These are phyloP conservation scores for Pelochelys cantorii DNA, from an alignment of 2,797 vertebrate genomes.

Conservation along the genomic window DNA sequence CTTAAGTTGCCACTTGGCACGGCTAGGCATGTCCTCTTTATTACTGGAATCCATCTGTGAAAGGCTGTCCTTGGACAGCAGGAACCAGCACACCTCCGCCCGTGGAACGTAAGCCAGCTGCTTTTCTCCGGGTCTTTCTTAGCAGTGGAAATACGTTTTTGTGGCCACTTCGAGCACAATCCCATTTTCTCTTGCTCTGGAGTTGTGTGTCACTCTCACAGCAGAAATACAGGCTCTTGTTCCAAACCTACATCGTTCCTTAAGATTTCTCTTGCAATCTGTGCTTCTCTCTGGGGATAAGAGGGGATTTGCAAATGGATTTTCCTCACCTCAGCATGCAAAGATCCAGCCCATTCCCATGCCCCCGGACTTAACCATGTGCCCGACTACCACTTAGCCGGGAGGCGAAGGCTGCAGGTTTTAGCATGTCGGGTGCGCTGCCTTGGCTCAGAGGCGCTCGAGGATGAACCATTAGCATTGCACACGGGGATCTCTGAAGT, in stretches of 20 bases:
- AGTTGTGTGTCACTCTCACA: not conserved
- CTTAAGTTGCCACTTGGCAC: fast-evolving
- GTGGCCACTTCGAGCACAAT: not conserved
- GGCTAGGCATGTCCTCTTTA: fast-evolving
- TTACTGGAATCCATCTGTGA: not conserved
- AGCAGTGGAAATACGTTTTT: not conserved
- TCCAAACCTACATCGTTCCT: constrained; percentile 4
- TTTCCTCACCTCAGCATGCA: not conserved
- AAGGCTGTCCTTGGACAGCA: too few species aligned
- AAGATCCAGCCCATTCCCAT: not conserved
- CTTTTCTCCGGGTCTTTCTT: not conserved
- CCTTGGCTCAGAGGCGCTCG: not conserved
- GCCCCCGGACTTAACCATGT: too few species aligned
- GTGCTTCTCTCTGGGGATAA: not conserved
- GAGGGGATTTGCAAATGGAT: not conserved
- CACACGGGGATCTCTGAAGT: not conserved
- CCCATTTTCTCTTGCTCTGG: not conserved
- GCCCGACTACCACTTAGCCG: not conserved
- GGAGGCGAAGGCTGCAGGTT: not conserved
- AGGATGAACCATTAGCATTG: not conserved
- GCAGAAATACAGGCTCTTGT: not conserved
- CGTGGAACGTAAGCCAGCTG: not conserved
- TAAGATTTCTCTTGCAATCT: not conserved
- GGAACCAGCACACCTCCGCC: not conserved
- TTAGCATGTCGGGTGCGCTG: not conserved